Evolutionary conservation across 2,113 vertebrate genomes (phyloP).

Genomic region (Erythrolamprus reginae): DNA sequence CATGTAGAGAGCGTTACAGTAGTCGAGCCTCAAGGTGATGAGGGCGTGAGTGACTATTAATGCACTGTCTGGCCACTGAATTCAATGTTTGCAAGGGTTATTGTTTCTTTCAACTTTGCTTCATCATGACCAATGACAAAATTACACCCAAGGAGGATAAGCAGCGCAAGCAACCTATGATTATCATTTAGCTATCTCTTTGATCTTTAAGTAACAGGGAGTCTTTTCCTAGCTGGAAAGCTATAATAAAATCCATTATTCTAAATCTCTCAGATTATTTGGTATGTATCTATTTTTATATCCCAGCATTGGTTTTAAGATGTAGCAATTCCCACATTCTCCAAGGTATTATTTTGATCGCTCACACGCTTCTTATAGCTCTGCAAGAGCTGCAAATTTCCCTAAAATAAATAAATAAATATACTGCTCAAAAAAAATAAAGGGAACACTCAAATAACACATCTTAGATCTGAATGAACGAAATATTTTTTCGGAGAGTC

Average conservation of each 20-base stretch:
- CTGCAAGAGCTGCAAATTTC: not conserved
- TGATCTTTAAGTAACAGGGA: not conserved
- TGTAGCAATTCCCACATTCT: slow-evolving; percentile 4
- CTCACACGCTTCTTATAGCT: not conserved
- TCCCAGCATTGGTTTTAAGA: not conserved
- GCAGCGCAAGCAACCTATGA: slow-evolving; percentile 2
- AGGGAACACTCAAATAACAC: no score
- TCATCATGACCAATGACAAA: not conserved
- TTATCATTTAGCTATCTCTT: slow-evolving; percentile 12
- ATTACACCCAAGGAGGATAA: slow-evolving; percentile 24
- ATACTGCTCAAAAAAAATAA: no score
- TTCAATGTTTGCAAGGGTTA: not conserved
- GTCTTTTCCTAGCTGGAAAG: not conserved
- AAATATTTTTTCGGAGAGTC: no score
- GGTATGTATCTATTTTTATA: not conserved
- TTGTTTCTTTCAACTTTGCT: slow-evolving; percentile 12
- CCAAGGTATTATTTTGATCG: not conserved
- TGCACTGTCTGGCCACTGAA: not conserved
- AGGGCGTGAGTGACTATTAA: no score
- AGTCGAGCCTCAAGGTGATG: no score
- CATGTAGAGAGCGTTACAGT: no score
- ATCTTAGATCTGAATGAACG: no score
- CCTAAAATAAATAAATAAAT: not conserved
- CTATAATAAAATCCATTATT: not conserved
- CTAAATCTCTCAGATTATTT: not conserved